A percentile compares a stretch with the other conserved stretches of the same genome.
Evolutionary conservation across 2,113 vertebrate species (phyloP).

Genomic region (Eurypyga helias): DNA sequence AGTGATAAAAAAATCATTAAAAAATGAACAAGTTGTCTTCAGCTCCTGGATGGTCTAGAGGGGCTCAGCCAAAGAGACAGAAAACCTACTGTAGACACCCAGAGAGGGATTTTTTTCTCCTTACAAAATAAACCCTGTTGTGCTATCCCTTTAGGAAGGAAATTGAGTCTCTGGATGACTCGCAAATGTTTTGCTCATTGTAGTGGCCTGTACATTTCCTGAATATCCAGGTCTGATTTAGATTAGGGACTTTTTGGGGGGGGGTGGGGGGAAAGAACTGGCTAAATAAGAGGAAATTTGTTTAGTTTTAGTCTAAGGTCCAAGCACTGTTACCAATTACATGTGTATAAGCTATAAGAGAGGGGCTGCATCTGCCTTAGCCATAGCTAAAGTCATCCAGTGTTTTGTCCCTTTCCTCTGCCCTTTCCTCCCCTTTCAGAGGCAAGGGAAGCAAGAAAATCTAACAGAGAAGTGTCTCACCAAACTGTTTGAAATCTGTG

Average conservation of each 20-base stretch:
- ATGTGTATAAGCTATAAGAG: not conserved
- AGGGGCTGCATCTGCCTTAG: not conserved
- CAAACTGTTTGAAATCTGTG: not conserved
- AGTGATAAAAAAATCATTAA: constrained; percentile 44
- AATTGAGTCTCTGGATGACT: constrained; percentile 61
- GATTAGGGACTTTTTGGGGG: constrained; percentile 8
- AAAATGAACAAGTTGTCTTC: constrained; percentile 34
- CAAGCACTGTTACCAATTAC: constrained; percentile 42
- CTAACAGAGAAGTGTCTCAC: not conserved
- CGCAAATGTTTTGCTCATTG: constrained; percentile 60
- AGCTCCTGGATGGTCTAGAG: not conserved
- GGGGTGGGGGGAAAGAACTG: not conserved
- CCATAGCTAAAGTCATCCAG: not conserved
- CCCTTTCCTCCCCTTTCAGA: not conserved
- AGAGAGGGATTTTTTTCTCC: constrained; percentile 19
- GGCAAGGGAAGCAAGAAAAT: not conserved
- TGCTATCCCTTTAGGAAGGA: constrained; percentile 63
- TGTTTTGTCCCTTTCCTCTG: not conserved
- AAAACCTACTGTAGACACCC: not conserved
- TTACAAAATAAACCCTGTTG: constrained; percentile 50
- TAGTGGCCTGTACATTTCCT: constrained; percentile 39
- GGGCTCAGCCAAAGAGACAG: constrained; percentile 27
- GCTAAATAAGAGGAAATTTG: constrained; percentile 52
- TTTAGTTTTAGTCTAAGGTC: constrained; percentile 45
- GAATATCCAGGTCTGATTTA: constrained; percentile 68